Base-by-base conservation (phyloP, 2,113 vertebrate species). In the Microtus oregoni region DNA sequence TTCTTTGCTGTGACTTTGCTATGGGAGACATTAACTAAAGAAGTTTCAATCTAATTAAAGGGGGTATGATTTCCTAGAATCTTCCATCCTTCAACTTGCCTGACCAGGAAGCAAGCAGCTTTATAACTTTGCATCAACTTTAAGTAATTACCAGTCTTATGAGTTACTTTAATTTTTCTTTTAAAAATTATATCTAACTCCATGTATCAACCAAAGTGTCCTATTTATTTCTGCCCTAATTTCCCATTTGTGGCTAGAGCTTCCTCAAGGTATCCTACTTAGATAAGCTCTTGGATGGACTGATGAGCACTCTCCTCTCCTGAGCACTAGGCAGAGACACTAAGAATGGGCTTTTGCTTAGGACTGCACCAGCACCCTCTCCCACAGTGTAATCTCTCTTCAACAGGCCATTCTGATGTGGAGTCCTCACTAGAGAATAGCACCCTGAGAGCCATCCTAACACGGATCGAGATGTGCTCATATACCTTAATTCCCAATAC, bases 151-250 rank as follows among this genome's bases (percentile, higher is more conserved):
- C 50, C 77, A 77, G 26, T 82, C 89, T 35, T 92, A 41, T 4
- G 52, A 38, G 22, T 68, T 76, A 61, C n/a, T 87, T 95, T 72
- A 94, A 92, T 73, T 28, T 82, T 79, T 30, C 63, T 78, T 35
- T 72, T n/a, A 83, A 77, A 94, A 90, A 41, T 58, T 61, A 5
- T 30, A 72, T 79, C 47, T 78, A 68, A 79, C 58, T 75, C 52
- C 50, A 86, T 44, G 13, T n/a, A 93, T 91, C 44, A 75, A 75
- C 90, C 63, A 93, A 85, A 87, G 28, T 1, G 44, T 30, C 41
- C 61, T 70, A 52, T 63, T 90, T 87, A 87, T 44, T 86, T 92
- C 68, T 90, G 61, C 15, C 70, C 81, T 82, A 87, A 82, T 55
- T 70, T 70, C 11, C 44, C 13, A 90, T 73, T 65, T 79, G 50